Evolutionary conservation across 2,113 vertebrate species (phyloP), one percentile per base, ranked within the genome.

Genomic region (Heloderma charlesbogerti): DNA sequence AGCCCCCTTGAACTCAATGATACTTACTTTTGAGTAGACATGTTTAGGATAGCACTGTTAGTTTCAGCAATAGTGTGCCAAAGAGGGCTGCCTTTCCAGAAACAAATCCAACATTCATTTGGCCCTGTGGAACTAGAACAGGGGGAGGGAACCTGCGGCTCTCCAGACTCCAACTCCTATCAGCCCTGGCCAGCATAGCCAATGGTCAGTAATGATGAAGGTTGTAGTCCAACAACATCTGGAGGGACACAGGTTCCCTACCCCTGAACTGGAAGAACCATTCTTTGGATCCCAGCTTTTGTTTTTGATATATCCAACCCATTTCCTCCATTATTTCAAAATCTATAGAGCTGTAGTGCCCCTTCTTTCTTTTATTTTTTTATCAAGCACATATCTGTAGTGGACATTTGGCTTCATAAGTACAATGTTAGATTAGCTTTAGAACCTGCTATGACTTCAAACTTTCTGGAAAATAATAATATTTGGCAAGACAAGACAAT

Each of bases 401-500:
- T 83, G 54, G 84, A 22, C 69, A 15, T 69, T 87, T 90, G 31
- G 0, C 16, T 89, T 85, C 85, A 29, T 43, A 93, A 83, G 43
- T 3, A 12, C 29, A 81, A 22, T 2, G 2, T 88, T 74, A 84
- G 66, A 43, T 83, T 83, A 72, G 66, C 48, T 77, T 82, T 51
- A n/a, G 34, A 66, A 63, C 54, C 31, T 88, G n/a, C 72, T 60
- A 77, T 87, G 88, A 57, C 34, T 93, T 89, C 4, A 89, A 90
- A 22, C 0, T 60, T 16, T 90, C 88, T 87, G 74, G 83, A 27
- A 92, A 83, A 7, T 86, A 5, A 74, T 48, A 90, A 43, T 69
- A 54, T 16, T 6, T 2, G 4, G 87, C 29, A 34, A 82, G 18
- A 40, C 12, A 87, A 51, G 91, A 88, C 86, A 87, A 45, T 15